Base-by-base conservation (phyloP, 2,797 vertebrate genomes). In the Poeciliopsis gracilis region DNA sequence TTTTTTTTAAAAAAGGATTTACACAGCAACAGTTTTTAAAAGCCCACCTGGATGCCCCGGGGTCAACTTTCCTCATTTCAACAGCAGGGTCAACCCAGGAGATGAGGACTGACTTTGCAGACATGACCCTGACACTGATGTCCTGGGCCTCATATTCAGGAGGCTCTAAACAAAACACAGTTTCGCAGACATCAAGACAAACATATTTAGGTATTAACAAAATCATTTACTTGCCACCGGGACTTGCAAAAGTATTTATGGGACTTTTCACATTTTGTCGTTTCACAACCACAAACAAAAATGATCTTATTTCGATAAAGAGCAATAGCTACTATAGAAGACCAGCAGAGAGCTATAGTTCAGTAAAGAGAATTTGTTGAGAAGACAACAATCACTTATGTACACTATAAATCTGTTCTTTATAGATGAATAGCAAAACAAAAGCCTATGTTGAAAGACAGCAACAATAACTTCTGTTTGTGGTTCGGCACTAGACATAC, bases 91-190 rank as follows among this genome's bases (percentile, higher is more conserved):
- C 98, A 72, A 97, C 92, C 98, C 98, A 99, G 75, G 97, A 91
- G 61, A 99, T 97, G 0, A 98, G 96, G 76, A 99, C 97, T 2
- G 98, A 99, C 77, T 98, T 97, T 41, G 98, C 96, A 13, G 98
- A 99, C 94, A 99, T 96, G 63, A 99, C 97, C 57, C 98, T 96
- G 85, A 98, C 97, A 18, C 93, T 96, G 88, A 99, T 90, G 88
- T 99, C 98, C 89, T 93, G 94, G 5, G 96, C 95, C 69, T 97
- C 93, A 9, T 97, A 96, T 59, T 96, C 96, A 18, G 96, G 96
- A 55, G 97, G 96, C 80, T 97, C 98, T 99, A 94, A 82, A 95
- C 61, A 79, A 89, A 36, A 92, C 66, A 90, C 33, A 78, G 28
- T 78, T 43, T 88, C 18, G 74, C 49, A 79, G 11, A 86, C 23